phyloP scores from a whole-genome alignment of 2,888 invertebrate species.

The Hypercompe scribonia region DNA sequence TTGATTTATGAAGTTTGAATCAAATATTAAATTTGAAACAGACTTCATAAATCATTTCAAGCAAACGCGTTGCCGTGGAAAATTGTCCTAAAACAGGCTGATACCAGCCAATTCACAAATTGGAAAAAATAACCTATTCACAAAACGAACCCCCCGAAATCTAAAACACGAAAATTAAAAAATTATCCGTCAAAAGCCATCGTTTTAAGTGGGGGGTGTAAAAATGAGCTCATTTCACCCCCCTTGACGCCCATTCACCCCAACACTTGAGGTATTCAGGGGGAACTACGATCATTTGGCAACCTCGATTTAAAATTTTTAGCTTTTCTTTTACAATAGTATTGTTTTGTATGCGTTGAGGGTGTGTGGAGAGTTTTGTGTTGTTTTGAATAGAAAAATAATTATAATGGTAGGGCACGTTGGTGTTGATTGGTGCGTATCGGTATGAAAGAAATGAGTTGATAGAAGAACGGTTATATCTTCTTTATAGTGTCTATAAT shows the following conservation, averaged over 20 bases:
- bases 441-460: background rate
- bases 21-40: constrained; percentile 9
- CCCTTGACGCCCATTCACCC: constrained; percentile 27
- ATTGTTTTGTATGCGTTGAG: constrained; percentile 21
- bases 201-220: constrained; percentile 42
- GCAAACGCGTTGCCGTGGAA: background rate
- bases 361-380: constrained; percentile 18
- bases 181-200: constrained; percentile 40
- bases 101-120: constrained; percentile 2
- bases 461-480: background rate
- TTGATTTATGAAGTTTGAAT: background rate
- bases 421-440: background rate
- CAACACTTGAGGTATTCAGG: constrained; percentile 30
- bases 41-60: constrained; percentile 6
- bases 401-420: background rate
- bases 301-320: constrained; percentile 29
- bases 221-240: constrained; percentile 45
- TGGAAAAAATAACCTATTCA: constrained; percentile 28
- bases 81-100: constrained; percentile 12
- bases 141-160: constrained; percentile 22
- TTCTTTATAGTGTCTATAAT: too few species aligned
- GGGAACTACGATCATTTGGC: constrained; percentile 27
- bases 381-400: constrained; percentile 14
- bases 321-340: constrained; percentile 21
- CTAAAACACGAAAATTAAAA: constrained; percentile 45